Evolutionary conservation across 92 coral and sea anemone genomes (phyloP), one percentile per base, ranked within the genome.

Genomic region (Porites divaricata): DNA sequence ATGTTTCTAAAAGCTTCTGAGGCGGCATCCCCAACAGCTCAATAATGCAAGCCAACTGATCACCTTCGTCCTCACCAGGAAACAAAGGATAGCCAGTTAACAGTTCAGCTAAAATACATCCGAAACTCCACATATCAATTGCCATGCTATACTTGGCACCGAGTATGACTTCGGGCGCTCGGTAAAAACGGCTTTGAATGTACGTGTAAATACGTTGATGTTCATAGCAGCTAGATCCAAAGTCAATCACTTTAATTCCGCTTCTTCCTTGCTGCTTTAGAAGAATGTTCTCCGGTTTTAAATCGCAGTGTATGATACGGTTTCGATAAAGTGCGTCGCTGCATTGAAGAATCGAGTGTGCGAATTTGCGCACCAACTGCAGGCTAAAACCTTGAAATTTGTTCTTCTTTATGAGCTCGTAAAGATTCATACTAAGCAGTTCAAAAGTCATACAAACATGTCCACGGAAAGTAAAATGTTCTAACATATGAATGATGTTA

Each of bases 381-480:
- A 96, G 78, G 74, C 99, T 96, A 72, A 96, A 96, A 5, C 99
- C 99, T 70, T 96, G 99, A 81, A 96, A 96, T 88, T 96, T 96
- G 88, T 96, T 96, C 92, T 96, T 96, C 94, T 96, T 96, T 14
- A 96, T 91, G 1, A 96, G 90, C 70, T 96, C 99, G 82, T 96
- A 96, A 4, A 96, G 87, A 68, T 96, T 96, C 98, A 96, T 96
- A 76, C 99, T 96, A 25, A 96, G 92, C 73, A 96, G 91, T 81
- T 96, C 99, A 79, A 96, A 96, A 48, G 99, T 92, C 91, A 96
- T 96, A 88, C 99, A 96, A 68, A 96, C 98, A 86, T 96, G 99
- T 80, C 92, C 95, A 26, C 99, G 90, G 86, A 96, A 96, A 23
- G 87, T 96, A 84, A 96, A 96, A 72, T 93, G 93, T 83, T 96